Evolutionary conservation across 2,797 vertebrate genomes (phyloP), one percentile per base, ranked within the genome.

Genomic region (Holocentrus rufus): DNA sequence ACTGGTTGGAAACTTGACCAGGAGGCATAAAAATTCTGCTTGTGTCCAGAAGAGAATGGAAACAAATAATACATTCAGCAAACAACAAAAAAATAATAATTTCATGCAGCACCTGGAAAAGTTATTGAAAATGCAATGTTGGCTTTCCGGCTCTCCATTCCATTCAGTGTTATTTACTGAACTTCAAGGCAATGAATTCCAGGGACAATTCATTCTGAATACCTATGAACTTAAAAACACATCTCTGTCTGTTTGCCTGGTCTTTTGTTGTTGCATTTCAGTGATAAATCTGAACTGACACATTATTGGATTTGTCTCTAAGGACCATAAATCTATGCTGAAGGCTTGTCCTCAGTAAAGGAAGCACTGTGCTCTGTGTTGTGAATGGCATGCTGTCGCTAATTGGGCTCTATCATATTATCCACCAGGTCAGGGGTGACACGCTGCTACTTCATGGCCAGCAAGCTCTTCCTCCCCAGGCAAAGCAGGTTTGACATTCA

Each of bases 391-490:
- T 6, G 25, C 23, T 42, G 47, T 79, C 69, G 57, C 50, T 69
- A 53, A 39, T 27, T 76, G 62, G 44, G 22, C 15, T 58, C 25
- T 2, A 36, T 64, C 60, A 75, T 23, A 70, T 76, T 76, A 84
- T 90, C 69, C 18, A 76, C 82, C 82, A 83, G 55, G 67, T 82
- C 61, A 76, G 50, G 74, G 75, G 68, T 71, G 70, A 80, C 68
- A 64, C 75, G 68, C 46, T 77, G 61, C 80, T 81, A 81, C 73
- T 80, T 81, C 77, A 58, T 74, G 52, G 66, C 69, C 66, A 76
- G 52, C 23, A 58, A 18, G 74, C 22, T 62, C 52, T 76, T 81
- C 55, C 55, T 73, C 42, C 75, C 71, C n/a, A 72, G 36, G 42
- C 61, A 58, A 47, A 55, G 39, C 69, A 77, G 65, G 77, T 64